Evolutionary conservation across 2,113 vertebrate genomes (phyloP).

Genomic region (Leucopsar rothschildi): DNA sequence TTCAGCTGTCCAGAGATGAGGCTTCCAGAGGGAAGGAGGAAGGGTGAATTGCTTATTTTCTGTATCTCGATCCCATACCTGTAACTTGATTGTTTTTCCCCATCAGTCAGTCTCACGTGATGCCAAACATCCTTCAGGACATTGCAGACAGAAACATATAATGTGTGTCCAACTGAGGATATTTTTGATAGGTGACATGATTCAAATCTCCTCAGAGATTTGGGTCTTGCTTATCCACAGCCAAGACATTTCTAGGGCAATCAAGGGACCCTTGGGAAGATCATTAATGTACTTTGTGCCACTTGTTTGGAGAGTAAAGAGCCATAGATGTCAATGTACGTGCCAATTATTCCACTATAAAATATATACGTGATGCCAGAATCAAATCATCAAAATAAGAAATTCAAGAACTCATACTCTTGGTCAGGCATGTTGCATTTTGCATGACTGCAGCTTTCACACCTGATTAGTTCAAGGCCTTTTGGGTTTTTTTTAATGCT

Average conservation of each 20-base stretch:
- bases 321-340: background rate
- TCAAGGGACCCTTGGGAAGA: background rate
- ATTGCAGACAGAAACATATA: background rate
- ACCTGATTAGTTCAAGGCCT: background rate
- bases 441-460: background rate
- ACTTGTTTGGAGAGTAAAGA: background rate
- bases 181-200: background rate
- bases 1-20: background rate
- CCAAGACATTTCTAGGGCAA: background rate
- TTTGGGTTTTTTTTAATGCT: background rate
- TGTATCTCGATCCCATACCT: background rate
- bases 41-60: background rate
- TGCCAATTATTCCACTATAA: background rate
- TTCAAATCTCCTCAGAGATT: background rate
- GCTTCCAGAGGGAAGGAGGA: background rate
- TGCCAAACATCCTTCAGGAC: background rate
- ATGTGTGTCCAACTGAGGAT: rapidly evolving
- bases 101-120: background rate
- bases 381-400: background rate
- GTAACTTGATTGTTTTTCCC: background rate
- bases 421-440: background rate
- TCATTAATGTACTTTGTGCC: background rate
- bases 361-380: background rate
- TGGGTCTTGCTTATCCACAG: background rate
- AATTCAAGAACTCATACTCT: background rate